phyloP scores from a whole-genome alignment of 2,113 vertebrate species.

The Pomatostomus ruficeps region DNA sequence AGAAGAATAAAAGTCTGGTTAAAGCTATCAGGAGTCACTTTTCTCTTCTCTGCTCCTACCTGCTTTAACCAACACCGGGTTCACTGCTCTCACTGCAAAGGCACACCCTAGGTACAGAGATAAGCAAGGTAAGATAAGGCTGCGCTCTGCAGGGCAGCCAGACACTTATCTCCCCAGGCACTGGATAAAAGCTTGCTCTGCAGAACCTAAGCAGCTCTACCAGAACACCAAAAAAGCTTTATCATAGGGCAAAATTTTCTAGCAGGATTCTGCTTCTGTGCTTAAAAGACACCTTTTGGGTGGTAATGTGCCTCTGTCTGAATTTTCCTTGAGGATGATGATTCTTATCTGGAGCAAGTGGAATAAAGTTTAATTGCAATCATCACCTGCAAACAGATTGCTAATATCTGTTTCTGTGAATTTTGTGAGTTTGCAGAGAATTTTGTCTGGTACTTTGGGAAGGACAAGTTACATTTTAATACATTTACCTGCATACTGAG shows the following conservation, averaged over 20 bases:
- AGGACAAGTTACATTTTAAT: background rate
- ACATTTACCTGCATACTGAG: background rate
- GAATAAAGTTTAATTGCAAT: background rate
- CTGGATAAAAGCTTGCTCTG: no score
- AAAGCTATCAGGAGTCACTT: no score
- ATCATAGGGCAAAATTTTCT: background rate
- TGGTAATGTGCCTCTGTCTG: background rate
- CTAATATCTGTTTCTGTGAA: background rate
- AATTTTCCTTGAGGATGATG: background rate
- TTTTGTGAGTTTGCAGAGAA: background rate
- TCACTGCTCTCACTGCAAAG: no score
- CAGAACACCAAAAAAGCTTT: no score
- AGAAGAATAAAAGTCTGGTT: no score
- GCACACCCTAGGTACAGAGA: no score
- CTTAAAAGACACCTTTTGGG: background rate
- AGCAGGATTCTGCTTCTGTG: background rate
- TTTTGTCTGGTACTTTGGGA: background rate
- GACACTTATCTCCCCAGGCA: no score
- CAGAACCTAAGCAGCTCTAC: no score
- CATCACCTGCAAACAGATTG: background rate
- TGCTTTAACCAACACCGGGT: no score
- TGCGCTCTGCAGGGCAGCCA: no score
- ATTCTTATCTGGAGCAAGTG: background rate
- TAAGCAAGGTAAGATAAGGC: no score
- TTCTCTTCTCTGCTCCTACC: no score